phyloP scores from a whole-genome alignment of 2,113 vertebrate genomes.

The Garra rufa region DNA sequence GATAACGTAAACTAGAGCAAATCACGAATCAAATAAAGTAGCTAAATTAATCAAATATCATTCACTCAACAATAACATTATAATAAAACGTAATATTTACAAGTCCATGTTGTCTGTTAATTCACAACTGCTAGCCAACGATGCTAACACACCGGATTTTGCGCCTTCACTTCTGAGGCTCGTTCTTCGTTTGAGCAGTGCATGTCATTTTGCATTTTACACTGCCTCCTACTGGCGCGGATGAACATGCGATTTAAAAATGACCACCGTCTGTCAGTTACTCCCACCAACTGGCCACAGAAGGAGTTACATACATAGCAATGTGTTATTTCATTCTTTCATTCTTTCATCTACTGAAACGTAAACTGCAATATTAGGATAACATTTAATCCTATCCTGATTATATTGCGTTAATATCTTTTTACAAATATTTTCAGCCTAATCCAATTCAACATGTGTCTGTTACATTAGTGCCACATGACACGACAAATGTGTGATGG shows the following conservation, averaged over 20 bases:
- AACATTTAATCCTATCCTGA: neutral
- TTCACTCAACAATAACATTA: no score
- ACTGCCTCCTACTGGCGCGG: neutral
- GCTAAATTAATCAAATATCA: neutral
- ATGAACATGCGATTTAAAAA: neutral
- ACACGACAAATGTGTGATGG: neutral
- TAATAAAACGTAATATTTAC: conserved; percentile 36
- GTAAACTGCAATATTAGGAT: neutral
- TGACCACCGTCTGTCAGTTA: no score
- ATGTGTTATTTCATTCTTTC: neutral
- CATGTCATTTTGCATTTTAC: accelerated
- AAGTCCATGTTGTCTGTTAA: conserved; percentile 31
- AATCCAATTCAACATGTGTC: neutral
- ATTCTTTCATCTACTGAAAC: neutral
- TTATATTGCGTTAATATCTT: neutral
- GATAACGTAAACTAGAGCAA: neutral
- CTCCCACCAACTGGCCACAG: neutral
- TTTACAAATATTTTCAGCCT: neutral
- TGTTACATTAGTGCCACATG: neutral
- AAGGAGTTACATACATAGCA: neutral
- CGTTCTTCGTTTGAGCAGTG: neutral
- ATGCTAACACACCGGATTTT: conserved; percentile 22
- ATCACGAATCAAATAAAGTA: neutral
- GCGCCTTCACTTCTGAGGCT: conserved; percentile 39
- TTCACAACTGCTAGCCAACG: neutral